Evolutionary conservation across 2,113 vertebrate species (phyloP).

Genomic region (Phalacrocorax carbo): DNA sequence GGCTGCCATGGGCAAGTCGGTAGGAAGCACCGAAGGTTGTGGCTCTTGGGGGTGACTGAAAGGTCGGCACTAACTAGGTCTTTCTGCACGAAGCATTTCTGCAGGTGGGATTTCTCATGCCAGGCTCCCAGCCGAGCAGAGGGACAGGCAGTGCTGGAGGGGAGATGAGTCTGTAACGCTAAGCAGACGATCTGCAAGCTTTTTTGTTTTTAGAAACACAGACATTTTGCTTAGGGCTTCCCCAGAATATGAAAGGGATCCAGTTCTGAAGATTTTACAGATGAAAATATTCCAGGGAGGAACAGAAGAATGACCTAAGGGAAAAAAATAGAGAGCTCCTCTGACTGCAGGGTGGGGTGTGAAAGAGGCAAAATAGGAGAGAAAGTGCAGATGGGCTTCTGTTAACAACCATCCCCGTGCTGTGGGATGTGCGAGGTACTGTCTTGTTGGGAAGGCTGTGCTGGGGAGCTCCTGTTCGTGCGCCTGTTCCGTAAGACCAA

Average conservation of each 20-base stretch:
- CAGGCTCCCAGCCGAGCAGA: not conserved
- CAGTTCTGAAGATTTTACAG: not conserved
- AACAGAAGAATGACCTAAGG: not conserved
- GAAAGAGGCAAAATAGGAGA: not conserved
- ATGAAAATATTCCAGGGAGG: not conserved
- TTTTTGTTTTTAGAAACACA: not conserved
- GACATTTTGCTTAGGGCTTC: not conserved
- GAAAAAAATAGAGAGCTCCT: not conserved
- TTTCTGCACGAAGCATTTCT: not conserved
- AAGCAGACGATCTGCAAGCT: not conserved
- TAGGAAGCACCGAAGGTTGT: not conserved
- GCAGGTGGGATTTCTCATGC: not conserved
- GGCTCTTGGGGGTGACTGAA: not conserved
- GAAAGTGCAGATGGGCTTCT: not conserved
- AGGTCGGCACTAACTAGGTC: not conserved
- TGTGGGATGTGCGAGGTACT: not conserved
- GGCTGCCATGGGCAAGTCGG: fast-evolving
- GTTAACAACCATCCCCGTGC: fast-evolving
- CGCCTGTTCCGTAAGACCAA: not conserved
- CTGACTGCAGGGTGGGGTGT: not conserved
- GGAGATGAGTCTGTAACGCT: not conserved
- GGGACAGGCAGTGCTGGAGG: not conserved
- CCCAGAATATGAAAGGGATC: not conserved
- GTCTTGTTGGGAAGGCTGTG: not conserved
- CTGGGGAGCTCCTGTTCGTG: not conserved